Evolutionary conservation across 2,113 vertebrate species (phyloP), one percentile per base, ranked within the genome.

Genomic region (Cygnus buccinator): DNA sequence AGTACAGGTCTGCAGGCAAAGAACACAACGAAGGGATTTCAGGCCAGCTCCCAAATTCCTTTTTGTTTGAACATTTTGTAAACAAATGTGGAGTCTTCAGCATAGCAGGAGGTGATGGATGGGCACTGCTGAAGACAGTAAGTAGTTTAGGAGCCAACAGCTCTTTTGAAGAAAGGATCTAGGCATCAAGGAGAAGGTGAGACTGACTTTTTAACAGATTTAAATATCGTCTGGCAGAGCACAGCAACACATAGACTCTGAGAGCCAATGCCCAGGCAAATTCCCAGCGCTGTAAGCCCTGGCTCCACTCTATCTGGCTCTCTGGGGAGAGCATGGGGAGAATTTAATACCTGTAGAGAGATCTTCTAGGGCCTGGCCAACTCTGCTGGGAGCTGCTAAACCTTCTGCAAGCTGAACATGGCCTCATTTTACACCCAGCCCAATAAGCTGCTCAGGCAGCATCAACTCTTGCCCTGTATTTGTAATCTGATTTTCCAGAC

Each of bases 51-150:
- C 39, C 70, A 73, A 73, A 93, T 89, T 95, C 81, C 74, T 90
- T 68, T 78, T 89, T 75, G 87, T 95, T 93, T 96, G 87, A 96
- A 96, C 91, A 79, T 79, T 94, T 78, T 89, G 74, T 96, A 95
- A 96, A 95, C 94, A 96, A 84, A 87, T 2, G 5, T 67, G 55
- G 43, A 89, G 73, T 73, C 48, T 78, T 93, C 81, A 95, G 70
- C 62, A 79, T 54, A 91, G 44, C 70, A 78, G 78, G 14, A 37
- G 7, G 48, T 96, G 93, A 96, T 89, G 77, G 84, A 97, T 97
- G 74, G 43, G 58, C 52, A 85, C 2, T 20, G 15, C 18, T 91
- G 89, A 75, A 82, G 26, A 68, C 35, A 43, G 11, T 63, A 35
- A 87, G 81, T 54, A 39, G 35, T 68, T 87, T 68, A 91, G 74